Evolutionary conservation across 2,888 invertebrate genomes (phyloP), one percentile per base, ranked within the genome.

Genomic region (Rotaria sp.): DNA sequence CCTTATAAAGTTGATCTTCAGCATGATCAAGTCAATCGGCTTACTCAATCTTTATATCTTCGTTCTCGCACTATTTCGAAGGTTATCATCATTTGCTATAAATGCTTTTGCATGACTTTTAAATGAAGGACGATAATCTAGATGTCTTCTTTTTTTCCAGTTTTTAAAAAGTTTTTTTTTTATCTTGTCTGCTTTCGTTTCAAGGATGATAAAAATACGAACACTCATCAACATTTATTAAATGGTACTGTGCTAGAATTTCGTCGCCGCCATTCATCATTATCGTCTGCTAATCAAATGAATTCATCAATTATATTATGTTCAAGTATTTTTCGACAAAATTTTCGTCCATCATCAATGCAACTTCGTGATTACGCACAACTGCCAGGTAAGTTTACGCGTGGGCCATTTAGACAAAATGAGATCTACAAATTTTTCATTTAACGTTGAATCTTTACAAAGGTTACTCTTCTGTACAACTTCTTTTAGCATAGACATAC

Each of bases 291-390:
- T 13, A 2, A 2, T n/a, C 24, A 26, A 26, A 45, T 11, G n/a
- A 1, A 45, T 26, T 11, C 80, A 26, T 45, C 80, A 10, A 41
- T 80, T 24, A 45, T 80, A 10, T 15, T 13, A n/a, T 45, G 45
- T 45, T 80, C 80, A 45, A 80, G 45, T 80, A 80, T 80, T 45
- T 80, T 80, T n/a, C 80, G 80, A 45, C 45, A 45, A 26, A 80
- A 26, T 80, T 80, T 80, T 45, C 80, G 80, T 15, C 80, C 26
- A 41, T 0, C 45, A 41, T 10, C 24, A 5, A 1, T 67, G 3
- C 35, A 67, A 35, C 7, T 35, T 35, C 21, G 35, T 35, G 67
- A 67, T 67, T 35, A 11, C 38, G 0, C 26, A 45, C 3, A 18
- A 45, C n/a, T 45, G 38, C 11, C 2, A n/a, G 45, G 80, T 45